These are phyloP conservation scores for Babyrousa celebensis DNA, from an alignment of 2,797 vertebrate genomes.

Conservation along the genomic window DNA sequence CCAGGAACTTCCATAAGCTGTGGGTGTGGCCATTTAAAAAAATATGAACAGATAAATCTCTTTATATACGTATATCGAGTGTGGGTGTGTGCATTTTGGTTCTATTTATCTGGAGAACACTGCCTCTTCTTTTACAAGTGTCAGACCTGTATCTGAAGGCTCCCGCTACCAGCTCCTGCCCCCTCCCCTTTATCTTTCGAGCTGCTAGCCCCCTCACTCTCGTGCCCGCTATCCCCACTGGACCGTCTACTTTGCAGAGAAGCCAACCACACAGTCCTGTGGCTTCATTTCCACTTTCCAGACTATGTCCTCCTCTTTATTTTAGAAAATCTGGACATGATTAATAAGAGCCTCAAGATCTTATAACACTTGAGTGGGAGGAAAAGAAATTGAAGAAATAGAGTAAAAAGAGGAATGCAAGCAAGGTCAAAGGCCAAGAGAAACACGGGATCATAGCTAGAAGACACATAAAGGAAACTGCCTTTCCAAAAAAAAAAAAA, in stretches of 20 bases:
- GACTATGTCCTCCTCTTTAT: conserved; percentile 24
- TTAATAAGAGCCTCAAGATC: background rate
- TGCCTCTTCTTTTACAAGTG: background rate
- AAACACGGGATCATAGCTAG: background rate
- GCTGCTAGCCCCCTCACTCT: background rate
- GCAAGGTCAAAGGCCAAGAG: background rate
- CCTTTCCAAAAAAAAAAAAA: conserved; percentile 34
- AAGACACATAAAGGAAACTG: conserved; percentile 76
- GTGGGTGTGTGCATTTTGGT: background rate
- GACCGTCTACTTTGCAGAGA: background rate
- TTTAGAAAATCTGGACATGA: conserved; percentile 28
- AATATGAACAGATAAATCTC: no score
- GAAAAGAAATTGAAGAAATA: conserved; percentile 56
- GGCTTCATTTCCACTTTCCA: conserved; percentile 27
- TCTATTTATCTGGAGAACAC: background rate
- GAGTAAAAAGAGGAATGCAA: background rate
- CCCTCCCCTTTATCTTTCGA: background rate
- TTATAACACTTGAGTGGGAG: background rate
- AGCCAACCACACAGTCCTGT: background rate
- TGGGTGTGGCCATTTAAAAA: no score
- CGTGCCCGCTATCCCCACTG: background rate
- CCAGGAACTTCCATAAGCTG: no score
- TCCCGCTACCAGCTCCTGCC: background rate
- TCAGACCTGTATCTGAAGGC: background rate
- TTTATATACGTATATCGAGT: no score